These are phyloP conservation scores for Mesembrinibis cayennensis DNA, from an alignment of 2,113 vertebrate species.

Conservation along the genomic window DNA sequence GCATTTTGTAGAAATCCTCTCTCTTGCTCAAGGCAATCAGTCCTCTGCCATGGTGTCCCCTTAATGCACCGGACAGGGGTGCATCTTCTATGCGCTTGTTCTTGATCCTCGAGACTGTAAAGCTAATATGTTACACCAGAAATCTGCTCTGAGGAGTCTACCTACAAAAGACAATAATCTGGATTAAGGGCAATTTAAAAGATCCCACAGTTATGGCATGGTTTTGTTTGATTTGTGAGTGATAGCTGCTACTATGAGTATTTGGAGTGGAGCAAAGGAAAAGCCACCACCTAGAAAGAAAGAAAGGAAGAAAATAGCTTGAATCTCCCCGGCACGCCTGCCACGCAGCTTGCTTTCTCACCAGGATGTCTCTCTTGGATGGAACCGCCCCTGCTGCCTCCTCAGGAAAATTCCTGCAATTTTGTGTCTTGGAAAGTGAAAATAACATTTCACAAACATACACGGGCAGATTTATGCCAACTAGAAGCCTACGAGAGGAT, in stretches of 20 bases:
- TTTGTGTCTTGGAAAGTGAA: background rate
- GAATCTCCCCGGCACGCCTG: background rate
- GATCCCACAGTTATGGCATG: background rate
- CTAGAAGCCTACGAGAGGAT: background rate
- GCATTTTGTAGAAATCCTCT: background rate
- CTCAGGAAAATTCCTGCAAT: slow-evolving; percentile 4
- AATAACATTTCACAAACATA: background rate
- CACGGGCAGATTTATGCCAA: background rate
- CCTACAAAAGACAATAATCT: background rate
- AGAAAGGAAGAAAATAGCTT: background rate
- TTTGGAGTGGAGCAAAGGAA: background rate
- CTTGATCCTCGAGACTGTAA: background rate
- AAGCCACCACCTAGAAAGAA: background rate
- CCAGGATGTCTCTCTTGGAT: background rate
- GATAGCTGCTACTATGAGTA: background rate
- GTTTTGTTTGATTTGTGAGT: background rate
- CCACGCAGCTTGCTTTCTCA: background rate
- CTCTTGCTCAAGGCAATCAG: background rate
- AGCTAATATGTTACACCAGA: background rate
- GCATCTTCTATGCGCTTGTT: background rate
- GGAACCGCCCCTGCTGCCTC: background rate
- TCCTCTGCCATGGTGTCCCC: background rate
- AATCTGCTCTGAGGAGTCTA: background rate
- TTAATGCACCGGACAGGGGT: background rate
- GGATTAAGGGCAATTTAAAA: background rate